These are phyloP conservation scores for Peromyscus aztecus DNA, from an alignment of 2,797 vertebrate genomes.

Conservation along the genomic window DNA sequence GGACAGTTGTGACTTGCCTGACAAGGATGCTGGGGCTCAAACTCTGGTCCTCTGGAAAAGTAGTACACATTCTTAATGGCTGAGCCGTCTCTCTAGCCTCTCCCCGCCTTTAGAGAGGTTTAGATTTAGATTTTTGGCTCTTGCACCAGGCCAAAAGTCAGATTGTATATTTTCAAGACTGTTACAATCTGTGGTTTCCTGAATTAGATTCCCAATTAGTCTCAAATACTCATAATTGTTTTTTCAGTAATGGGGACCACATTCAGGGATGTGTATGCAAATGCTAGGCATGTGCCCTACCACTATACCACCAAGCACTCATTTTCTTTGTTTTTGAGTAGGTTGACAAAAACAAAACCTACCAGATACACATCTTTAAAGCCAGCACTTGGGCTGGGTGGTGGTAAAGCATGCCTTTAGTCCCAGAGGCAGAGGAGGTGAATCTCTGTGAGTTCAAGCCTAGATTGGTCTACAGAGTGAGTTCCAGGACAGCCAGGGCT, in stretches of 20 bases:
- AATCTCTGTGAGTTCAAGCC: background rate
- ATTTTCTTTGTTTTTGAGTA: background rate
- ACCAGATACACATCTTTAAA: background rate
- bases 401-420: fast-evolving
- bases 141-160: background rate
- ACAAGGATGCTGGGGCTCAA: background rate
- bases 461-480: background rate
- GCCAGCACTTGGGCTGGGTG: background rate
- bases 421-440: background rate
- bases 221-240: background rate
- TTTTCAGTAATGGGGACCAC: background rate
- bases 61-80: background rate
- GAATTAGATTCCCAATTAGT: background rate
- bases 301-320: background rate
- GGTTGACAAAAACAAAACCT: background rate
- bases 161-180: background rate
- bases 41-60: background rate
- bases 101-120: background rate
- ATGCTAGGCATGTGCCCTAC: background rate
- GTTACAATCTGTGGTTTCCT: background rate
- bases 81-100: background rate
- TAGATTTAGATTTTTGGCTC: background rate
- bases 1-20: background rate
- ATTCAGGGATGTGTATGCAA: background rate
- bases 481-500: no score